A percentile compares a stretch with the other conserved stretches of the same genome.
Conservation (phyloP, 1,140 invertebrate species). For the Daktulosphaira vitifoliae region DNA sequence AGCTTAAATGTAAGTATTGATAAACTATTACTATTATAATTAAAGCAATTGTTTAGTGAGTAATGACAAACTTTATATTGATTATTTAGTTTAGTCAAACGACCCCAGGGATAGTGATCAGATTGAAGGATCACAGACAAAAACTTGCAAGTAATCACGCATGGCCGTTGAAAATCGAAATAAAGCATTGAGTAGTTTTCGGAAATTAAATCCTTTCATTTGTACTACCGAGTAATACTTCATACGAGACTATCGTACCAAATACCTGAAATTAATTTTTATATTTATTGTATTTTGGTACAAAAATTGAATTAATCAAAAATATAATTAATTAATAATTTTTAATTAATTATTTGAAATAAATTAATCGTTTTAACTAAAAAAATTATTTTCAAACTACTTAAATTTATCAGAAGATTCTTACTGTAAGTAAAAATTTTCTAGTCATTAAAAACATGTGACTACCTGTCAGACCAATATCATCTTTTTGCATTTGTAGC, state of each 20-base stretch:
- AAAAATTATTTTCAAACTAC: background rate
- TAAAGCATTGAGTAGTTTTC: conserved; percentile 13
- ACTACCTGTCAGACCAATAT: conserved; percentile 33
- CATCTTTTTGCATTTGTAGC: conserved; percentile 28
- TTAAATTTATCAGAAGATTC: background rate
- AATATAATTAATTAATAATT: no score
- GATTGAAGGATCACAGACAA: conserved; percentile 4
- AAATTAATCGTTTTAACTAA: no score
- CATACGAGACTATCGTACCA: conserved; percentile 35
- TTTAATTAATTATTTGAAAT: no score
- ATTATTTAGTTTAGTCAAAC: no score
- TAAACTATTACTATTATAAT: background rate
- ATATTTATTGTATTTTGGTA: no score
- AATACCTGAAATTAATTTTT: conserved; percentile 33
- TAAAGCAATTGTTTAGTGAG: no score
- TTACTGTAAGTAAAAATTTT: conserved; percentile 35
- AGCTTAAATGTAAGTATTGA: background rate
- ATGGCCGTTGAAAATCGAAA: background rate
- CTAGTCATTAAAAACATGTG: conserved; percentile 37
- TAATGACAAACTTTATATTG: no score
- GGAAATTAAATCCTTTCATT: conserved; percentile 29
- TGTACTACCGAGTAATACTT: conserved; percentile 35
- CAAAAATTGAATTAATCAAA: no score
- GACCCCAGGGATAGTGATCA: conserved; percentile 4
- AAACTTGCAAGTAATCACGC: background rate